Conservation (phyloP, 2,797 vertebrate genomes). For the Agapornis canus region DNA sequence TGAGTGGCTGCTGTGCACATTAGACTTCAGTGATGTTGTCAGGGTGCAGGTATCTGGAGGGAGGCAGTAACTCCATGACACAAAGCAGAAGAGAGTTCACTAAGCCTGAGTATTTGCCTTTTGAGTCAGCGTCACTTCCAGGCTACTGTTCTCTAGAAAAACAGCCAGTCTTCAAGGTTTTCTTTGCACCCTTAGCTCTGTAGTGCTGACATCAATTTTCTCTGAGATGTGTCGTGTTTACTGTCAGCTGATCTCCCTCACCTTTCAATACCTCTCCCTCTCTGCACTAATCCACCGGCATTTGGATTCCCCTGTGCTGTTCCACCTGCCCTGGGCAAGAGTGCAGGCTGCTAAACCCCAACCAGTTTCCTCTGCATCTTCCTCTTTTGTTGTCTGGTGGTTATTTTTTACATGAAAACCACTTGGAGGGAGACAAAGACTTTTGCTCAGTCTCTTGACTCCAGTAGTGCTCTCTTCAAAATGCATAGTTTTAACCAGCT, state of each 20-base stretch:
- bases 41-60: not conserved
- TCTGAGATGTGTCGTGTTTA: rapidly evolving
- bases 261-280: not conserved
- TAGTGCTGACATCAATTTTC: not conserved
- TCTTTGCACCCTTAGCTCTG: not conserved
- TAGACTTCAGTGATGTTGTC: not conserved
- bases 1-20: not conserved
- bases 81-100: not conserved
- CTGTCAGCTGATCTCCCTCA: not conserved
- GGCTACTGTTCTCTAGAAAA: not conserved
- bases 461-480: not conserved
- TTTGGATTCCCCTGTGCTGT: not conserved
- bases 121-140: not conserved
- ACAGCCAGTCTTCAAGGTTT: not conserved
- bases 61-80: not conserved
- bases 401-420: not conserved
- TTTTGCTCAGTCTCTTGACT: not conserved
- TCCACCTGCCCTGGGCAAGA: not conserved
- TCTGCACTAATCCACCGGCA: not conserved
- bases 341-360: not conserved
- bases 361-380: not conserved
- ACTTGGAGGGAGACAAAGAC: not conserved
- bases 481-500: not conserved
- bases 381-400: not conserved
- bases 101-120: not conserved